Evolutionary conservation across 2,113 vertebrate genomes (phyloP).

Genomic region (Istiophorus platypterus): DNA sequence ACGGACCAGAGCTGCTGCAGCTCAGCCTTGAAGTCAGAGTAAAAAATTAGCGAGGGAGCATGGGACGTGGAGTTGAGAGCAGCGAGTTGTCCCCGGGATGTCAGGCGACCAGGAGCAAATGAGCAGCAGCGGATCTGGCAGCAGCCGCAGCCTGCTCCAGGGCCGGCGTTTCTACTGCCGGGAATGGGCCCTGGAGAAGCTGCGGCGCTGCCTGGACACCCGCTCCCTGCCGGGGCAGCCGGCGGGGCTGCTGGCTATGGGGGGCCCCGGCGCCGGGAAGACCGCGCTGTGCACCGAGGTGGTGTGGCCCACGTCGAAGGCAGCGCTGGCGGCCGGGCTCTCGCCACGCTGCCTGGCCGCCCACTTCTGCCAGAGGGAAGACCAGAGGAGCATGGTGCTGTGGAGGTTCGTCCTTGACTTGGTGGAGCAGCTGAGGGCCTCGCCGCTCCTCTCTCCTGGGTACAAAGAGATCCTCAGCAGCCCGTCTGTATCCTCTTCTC

Average conservation of each 20-base stretch:
- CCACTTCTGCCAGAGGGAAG: constrained; percentile 87
- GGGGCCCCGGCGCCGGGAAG: constrained; percentile 86
- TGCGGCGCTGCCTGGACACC: constrained; percentile 81
- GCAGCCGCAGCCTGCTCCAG: constrained; percentile 77
- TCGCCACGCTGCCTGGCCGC: constrained; percentile 81
- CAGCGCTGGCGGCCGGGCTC: constrained; percentile 68
- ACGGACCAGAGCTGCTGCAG: constrained; percentile 28
- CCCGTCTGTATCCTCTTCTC: constrained; percentile 52
- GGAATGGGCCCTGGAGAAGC: constrained; percentile 88
- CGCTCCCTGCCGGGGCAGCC: constrained; percentile 55
- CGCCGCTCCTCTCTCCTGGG: constrained; percentile 73
- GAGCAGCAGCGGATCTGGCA: constrained; percentile 66
- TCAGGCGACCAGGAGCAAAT: constrained; percentile 60
- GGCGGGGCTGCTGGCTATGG: constrained; percentile 81
- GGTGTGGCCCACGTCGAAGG: constrained; percentile 83
- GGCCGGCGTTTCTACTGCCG: constrained; percentile 86
- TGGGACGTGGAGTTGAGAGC: constrained; percentile 60
- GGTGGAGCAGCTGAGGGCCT: constrained; percentile 82
- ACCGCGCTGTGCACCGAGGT: constrained; percentile 84
- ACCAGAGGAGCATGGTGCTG: constrained; percentile 74
- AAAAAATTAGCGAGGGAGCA: constrained; percentile 36
- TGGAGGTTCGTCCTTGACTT: constrained; percentile 84
- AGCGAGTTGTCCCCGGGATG: constrained; percentile 31
- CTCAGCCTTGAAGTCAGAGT: not conserved
- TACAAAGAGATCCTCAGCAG: constrained; percentile 73